Conservation (phyloP, 1,140 invertebrate species). For the Panulirus ornatus region DNA sequence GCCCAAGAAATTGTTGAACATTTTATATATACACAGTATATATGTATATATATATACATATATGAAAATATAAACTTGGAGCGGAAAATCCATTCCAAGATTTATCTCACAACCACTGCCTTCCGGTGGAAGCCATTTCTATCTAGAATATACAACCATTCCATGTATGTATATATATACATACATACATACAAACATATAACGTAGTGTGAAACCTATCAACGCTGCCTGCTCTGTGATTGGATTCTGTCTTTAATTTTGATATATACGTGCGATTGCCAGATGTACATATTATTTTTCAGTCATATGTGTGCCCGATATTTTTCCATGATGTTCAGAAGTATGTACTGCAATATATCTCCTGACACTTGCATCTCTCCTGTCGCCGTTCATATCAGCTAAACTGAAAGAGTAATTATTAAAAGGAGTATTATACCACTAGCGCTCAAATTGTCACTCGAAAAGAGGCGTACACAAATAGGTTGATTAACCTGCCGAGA, state of each 20-base stretch:
- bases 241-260: background rate
- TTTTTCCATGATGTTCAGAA: background rate
- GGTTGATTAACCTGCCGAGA: too few relatives aligned
- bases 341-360: too few relatives aligned
- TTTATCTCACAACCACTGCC: background rate
- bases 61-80: too few relatives aligned
- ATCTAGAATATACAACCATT: background rate
- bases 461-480: too few relatives aligned
- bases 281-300: background rate
- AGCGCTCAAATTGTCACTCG: too few relatives aligned
- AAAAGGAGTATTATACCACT: too few relatives aligned
- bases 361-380: too few relatives aligned
- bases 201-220: background rate
- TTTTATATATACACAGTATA: background rate
- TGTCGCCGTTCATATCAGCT: too few relatives aligned
- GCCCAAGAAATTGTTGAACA: background rate
- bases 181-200: background rate
- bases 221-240: background rate
- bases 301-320: background rate
- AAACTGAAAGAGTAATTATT: too few relatives aligned
- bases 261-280: background rate
- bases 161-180: constrained; percentile 1
- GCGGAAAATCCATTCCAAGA: background rate
- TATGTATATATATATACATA: too few relatives aligned
- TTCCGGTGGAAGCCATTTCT: background rate